Evolutionary conservation across 2,888 invertebrate genomes (phyloP).

Genomic region (Dendrolimus pini): DNA sequence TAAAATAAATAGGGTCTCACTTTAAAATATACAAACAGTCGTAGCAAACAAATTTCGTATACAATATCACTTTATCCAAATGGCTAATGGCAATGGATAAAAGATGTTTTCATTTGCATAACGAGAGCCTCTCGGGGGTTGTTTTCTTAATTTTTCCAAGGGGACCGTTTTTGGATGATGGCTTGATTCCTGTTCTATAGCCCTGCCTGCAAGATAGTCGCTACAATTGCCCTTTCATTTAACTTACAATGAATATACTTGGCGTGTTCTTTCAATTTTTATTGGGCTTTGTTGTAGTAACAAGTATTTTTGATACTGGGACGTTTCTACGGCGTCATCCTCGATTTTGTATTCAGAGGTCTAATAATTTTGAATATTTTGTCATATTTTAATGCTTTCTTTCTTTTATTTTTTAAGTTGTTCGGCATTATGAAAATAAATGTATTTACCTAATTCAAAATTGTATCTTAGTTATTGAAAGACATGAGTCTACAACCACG

Average conservation of each 20-base stretch:
- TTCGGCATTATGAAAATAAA: no score
- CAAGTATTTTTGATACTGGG: background rate
- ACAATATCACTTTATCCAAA: slow-evolving; percentile 49
- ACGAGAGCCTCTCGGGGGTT: slow-evolving; percentile 44
- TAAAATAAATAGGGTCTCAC: slow-evolving; percentile 37
- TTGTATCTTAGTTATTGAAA: no score
- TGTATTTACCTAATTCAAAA: no score
- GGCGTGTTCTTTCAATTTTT: slow-evolving; percentile 19
- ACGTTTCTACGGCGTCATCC: slow-evolving; percentile 11
- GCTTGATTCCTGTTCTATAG: slow-evolving; percentile 28
- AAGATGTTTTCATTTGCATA: slow-evolving; percentile 63
- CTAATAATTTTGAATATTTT: background rate
- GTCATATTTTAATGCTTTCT: no score
- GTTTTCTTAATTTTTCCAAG: slow-evolving; percentile 45
- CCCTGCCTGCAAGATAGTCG: slow-evolving; percentile 32
- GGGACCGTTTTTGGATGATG: background rate
- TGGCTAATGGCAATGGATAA: slow-evolving; percentile 53
- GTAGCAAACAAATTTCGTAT: slow-evolving; percentile 27
- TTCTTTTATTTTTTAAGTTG: no score
- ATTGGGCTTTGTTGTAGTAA: slow-evolving; percentile 5
- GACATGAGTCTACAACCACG: no score
- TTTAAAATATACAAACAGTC: slow-evolving; percentile 44
- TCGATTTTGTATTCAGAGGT: slow-evolving; percentile 3
- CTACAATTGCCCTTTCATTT: slow-evolving; percentile 31
- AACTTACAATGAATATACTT: slow-evolving; percentile 16